Evolutionary conservation across 2,888 invertebrate species (phyloP), one percentile per base, ranked within the genome.

Genomic region (Zhuqinia jingwanae): DNA sequence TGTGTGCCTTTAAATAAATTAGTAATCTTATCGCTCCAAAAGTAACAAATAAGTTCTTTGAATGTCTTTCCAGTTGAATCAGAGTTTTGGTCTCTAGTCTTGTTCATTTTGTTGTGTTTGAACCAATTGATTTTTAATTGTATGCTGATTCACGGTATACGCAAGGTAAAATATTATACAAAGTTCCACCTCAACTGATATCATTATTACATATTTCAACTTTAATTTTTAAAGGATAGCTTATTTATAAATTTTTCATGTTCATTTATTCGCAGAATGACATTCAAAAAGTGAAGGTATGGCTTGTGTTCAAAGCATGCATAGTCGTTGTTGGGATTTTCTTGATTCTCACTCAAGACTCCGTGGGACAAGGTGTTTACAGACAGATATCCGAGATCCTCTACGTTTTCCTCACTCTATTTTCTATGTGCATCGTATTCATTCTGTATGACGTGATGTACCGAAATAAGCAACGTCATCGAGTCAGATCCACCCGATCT

Each of bases 251-350:
- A n/a, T n/a, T n/a, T n/a, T n/a, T n/a, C n/a, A n/a, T n/a, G n/a
- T n/a, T n/a, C n/a, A n/a, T n/a, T n/a, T n/a, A n/a, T 30, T 27
- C 42, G 22, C 53, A 84, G 83, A 36, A 68, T 11, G 83, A 84
- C 17, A 68, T 84, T 27, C 20, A 76, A 27, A 84, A 84, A 15
- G 77, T 84, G 56, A 84, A 76, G 45, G 20, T 68, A 10, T 84
- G 83, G 77, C 56, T 84, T 8, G 68, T 77, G n/a, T 84, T 84
- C 47, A 84, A 84, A 25, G 76, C 83, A 25, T 84, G 77, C 45
- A 77, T 84, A 8, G 83, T 84, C 13, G n/a, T 84, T 8, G 47
- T 84, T 22, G 83, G 83, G 11, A 84, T 84, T 17, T 84, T 84
- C 36, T n/a, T 84, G 65, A 84, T 84, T 11, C 68, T 84, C 8